Base-by-base conservation (phyloP, 2,888 invertebrate genomes). In the Listrodromus nycthemerus region DNA sequence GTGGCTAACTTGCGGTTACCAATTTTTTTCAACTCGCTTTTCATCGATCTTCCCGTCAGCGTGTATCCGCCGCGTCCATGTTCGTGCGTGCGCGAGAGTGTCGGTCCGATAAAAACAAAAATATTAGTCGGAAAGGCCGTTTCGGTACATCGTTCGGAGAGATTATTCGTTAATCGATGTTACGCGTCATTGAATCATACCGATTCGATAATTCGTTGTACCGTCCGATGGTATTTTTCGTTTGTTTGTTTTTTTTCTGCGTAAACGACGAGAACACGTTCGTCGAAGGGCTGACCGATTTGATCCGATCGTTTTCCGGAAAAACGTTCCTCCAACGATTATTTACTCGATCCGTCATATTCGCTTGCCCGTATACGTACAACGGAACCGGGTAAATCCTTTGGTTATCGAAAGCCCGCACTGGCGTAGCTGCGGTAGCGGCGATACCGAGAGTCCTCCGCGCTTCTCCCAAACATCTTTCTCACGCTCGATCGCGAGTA, bases 11-110 rank as follows among this genome's bases (percentile, higher is more conserved):
- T 70, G 30, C 19, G 27, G 27, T 71, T 21, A 37, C 16, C 7
- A 6, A 6, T 21, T 55, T 19, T 37, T 71, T 58, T 71, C n/a
- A 16, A 21, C n/a, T 61, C 61, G 61, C 61, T n/a, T n/a, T 61
- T 16, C 16, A 27, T 30, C 61, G 27, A 30, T 61, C 30, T 61
- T 27, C 27, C 16, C n/a, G n/a, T 16, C 6, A 4, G 16, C 13
- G 30, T 61, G 61, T 61, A 27, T 61, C 16, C n/a, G 16, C n/a
- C n/a, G n/a, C n/a, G n/a, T n/a, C n/a, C n/a, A n/a, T n/a, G n/a
- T n/a, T 52, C 16, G 19, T 7, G 21, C 16, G 50, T 19, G 50
- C 0, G 13, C 24, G 61, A 1, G 61, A 1, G 27, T 5, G 8
- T 2, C 27, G 19, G 3, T 33, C 33, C 7, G 13, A 1, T n/a